Conservation (phyloP, 2,797 vertebrate species). For the Chaetophractus vellerosus region DNA sequence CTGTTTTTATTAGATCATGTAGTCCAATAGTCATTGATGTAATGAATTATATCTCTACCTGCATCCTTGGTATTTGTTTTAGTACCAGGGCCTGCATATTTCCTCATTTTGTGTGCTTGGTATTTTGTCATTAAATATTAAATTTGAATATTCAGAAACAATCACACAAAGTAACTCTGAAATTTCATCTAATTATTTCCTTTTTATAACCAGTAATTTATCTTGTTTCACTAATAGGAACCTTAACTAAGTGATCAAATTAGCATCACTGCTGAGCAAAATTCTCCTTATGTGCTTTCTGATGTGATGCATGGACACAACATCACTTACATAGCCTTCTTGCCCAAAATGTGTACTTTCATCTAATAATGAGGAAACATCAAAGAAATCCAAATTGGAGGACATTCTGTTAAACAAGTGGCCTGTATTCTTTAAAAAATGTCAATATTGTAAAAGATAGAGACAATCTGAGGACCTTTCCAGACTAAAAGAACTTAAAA, state of each 20-base stretch:
- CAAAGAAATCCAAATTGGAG: constrained; percentile 45
- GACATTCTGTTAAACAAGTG: constrained; percentile 28
- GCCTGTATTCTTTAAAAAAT: not conserved
- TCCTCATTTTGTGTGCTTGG: constrained; percentile 25
- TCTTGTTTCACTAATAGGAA: constrained; percentile 38
- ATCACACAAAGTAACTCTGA: constrained; percentile 19
- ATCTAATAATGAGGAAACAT: constrained; percentile 23
- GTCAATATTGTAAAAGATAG: constrained; percentile 12
- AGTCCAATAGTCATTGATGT: constrained; percentile 9
- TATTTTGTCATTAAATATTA: constrained; percentile 57
- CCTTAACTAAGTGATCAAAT: not conserved
- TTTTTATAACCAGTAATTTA: constrained; percentile 19
- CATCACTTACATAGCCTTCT: not conserved
- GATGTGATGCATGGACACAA: not conserved
- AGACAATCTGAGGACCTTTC: not conserved
- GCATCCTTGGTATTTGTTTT: not conserved
- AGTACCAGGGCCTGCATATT: constrained; percentile 8
- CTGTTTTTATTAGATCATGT: constrained; percentile 53
- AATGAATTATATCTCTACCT: constrained; percentile 38
- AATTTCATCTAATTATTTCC: constrained; percentile 37
- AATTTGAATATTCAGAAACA: constrained; percentile 32
- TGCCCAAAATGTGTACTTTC: constrained; percentile 22
- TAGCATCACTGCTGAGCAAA: constrained; percentile 27
- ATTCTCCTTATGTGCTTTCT: not conserved
- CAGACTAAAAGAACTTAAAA: constrained; percentile 25